These are phyloP conservation scores for Sebastes schlegelii DNA, from an alignment of 2,113 vertebrate genomes.

Conservation along the genomic window DNA sequence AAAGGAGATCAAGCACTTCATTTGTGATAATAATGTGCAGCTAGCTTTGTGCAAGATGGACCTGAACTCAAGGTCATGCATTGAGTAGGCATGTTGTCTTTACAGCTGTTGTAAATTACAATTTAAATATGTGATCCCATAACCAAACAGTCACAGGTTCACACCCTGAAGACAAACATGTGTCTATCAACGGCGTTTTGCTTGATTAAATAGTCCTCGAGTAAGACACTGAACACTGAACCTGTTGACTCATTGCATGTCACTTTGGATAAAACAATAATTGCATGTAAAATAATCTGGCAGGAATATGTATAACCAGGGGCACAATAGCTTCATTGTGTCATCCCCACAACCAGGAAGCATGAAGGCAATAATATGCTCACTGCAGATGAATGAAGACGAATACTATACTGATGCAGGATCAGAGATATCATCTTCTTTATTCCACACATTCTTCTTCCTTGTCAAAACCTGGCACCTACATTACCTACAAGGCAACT, in stretches of 20 bases:
- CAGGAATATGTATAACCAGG: slow-evolving; percentile 1
- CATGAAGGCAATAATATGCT: neutral
- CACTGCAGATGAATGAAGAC: neutral
- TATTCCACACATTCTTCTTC: neutral
- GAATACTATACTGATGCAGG: neutral
- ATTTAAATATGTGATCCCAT: neutral
- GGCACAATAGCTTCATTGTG: slow-evolving; percentile 3
- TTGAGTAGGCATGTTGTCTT: neutral
- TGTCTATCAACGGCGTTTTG: neutral
- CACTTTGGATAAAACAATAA: neutral
- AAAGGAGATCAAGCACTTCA: neutral
- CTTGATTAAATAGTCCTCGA: slow-evolving; percentile 2
- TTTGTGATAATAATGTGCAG: neutral
- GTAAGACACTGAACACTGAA: neutral
- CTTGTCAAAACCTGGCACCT: neutral
- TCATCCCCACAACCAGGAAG: neutral
- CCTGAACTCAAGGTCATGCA: neutral
- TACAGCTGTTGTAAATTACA: neutral
- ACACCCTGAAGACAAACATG: slow-evolving; percentile 54
- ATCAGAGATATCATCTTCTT: neutral
- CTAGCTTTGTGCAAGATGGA: neutral
- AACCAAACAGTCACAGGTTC: slow-evolving; percentile 23
- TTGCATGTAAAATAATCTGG: slow-evolving; percentile 21
- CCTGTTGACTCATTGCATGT: neutral
- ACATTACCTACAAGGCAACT: neutral